Conservation (phyloP, 2,888 invertebrate genomes). For the Nipponacmea schrenckii region DNA sequence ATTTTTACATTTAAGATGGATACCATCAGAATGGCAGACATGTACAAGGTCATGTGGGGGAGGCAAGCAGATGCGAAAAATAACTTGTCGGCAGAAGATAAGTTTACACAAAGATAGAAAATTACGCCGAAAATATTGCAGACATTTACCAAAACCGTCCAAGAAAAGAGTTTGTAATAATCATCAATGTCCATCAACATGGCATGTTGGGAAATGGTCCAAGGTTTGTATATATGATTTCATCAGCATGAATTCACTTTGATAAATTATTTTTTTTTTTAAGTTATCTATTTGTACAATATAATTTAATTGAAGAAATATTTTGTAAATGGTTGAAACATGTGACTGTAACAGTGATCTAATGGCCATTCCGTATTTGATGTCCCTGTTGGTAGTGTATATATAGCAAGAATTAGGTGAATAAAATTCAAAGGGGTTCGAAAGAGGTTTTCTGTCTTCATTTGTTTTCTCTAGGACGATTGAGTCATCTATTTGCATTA, state of each 20-base stretch:
- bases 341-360: too few relatives aligned
- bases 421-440: too few relatives aligned
- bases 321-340: too few relatives aligned
- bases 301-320: too few relatives aligned
- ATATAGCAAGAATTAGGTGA: too few relatives aligned
- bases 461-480: too few relatives aligned
- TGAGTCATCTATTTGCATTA: too few relatives aligned
- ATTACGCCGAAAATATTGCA: slow-evolving; percentile 44
- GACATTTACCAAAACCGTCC: slow-evolving; percentile 44
- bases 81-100: slow-evolving; percentile 71
- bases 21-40: slow-evolving; percentile 45
- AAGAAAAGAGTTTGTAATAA: slow-evolving; percentile 48
- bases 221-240: slow-evolving; percentile 75
- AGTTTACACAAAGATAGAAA: slow-evolving; percentile 37
- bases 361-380: too few relatives aligned
- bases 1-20: slow-evolving; percentile 39
- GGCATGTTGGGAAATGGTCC: slow-evolving; percentile 90
- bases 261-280: too few relatives aligned
- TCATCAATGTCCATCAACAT: slow-evolving; percentile 74
- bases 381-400: too few relatives aligned
- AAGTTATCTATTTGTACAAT: too few relatives aligned
- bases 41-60: slow-evolving; percentile 77
- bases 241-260: background rate
- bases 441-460: too few relatives aligned
- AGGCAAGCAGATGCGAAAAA: slow-evolving; percentile 74